Conservation (phyloP, 2,113 vertebrate species). For the Cinclus cinclus region DNA sequence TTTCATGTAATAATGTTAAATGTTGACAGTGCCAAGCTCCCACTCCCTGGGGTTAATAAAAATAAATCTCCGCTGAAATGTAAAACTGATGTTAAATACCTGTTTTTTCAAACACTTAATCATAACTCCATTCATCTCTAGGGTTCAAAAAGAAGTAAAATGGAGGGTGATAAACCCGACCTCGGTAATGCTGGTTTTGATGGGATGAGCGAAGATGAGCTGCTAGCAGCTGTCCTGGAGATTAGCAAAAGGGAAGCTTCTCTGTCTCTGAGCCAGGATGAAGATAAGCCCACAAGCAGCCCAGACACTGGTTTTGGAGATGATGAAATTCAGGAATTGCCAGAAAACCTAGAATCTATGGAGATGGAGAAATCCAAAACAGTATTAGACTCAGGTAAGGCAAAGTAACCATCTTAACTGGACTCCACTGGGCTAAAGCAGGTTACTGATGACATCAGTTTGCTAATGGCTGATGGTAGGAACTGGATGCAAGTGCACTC, state of each 20-base stretch:
- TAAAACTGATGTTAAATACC: not conserved
- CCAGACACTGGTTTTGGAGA: constrained; percentile 96
- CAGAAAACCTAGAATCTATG: constrained; percentile 80
- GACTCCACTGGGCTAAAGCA: not conserved
- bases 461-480: not conserved
- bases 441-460: not conserved
- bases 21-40: not conserved
- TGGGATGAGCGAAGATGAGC: constrained; percentile 90
- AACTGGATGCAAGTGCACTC: not conserved
- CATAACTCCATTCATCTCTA: constrained; percentile 33
- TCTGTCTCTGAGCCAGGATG: constrained; percentile 67
- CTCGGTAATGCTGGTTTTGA: constrained; percentile 75
- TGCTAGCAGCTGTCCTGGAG: constrained; percentile 90
- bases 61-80: not conserved
- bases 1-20: not conserved
- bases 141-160: constrained; percentile 71
- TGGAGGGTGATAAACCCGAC: constrained; percentile 69
- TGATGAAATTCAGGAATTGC: constrained; percentile 84
- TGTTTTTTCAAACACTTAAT: constrained; percentile 20
- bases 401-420: not conserved
- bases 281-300: constrained; percentile 88
- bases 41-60: not conserved
- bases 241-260: constrained; percentile 86
- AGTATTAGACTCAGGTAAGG: constrained; percentile 76
- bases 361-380: constrained; percentile 83